These are phyloP conservation scores for Chionodraco myersi DNA, from an alignment of 2,113 vertebrate species.

Conservation along the genomic window DNA sequence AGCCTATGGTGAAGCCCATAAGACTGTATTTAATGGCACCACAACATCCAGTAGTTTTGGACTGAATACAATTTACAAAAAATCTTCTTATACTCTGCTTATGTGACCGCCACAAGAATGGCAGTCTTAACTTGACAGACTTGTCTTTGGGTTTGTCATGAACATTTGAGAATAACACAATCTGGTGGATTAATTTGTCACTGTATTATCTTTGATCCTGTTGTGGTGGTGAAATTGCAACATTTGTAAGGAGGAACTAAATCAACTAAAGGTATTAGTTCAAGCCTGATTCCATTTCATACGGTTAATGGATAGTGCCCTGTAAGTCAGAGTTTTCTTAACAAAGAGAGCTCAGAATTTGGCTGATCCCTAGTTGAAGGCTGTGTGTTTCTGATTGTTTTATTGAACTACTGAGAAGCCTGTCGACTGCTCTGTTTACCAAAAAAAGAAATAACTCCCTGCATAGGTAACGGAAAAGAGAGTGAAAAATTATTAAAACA, in stretches of 20 bases:
- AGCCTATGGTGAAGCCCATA: neutral
- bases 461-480: no score
- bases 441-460: neutral
- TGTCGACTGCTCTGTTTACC: neutral
- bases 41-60: neutral
- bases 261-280: constrained; percentile 5
- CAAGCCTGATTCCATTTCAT: neutral
- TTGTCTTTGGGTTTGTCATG: neutral
- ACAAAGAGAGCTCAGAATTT: constrained; percentile 32
- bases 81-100: neutral
- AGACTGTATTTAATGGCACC: neutral
- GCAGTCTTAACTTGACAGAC: neutral
- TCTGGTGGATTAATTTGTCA: neutral
- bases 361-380: constrained; percentile 38
- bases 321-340: constrained; percentile 8
- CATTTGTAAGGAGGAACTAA: constrained; percentile 22
- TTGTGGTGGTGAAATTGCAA: constrained; percentile 1
- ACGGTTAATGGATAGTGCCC: constrained; percentile 13
- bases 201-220: constrained; percentile 10
- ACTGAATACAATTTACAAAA: neutral
- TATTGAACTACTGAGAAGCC: constrained; percentile 14
- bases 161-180: neutral
- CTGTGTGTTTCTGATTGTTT: constrained; percentile 13
- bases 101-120: neutral
- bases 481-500: neutral